These are phyloP conservation scores for Maccullochella peelii DNA, from an alignment of 2,113 vertebrate species.

Conservation along the genomic window DNA sequence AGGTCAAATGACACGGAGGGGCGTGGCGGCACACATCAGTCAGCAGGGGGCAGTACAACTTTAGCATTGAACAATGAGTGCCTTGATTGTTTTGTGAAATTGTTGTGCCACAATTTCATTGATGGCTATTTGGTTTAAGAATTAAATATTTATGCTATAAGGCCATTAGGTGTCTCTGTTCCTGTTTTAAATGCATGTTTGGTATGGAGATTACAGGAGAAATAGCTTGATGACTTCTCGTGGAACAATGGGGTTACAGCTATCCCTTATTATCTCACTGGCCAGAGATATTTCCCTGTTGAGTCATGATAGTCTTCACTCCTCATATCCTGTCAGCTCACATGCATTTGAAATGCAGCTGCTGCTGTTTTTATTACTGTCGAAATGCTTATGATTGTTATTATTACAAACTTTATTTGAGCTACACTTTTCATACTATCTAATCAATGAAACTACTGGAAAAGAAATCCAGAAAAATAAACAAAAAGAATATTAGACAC, in stretches of 20 bases:
- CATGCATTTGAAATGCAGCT: neutral
- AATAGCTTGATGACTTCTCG: neutral
- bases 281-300: constrained; percentile 5
- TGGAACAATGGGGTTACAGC: neutral
- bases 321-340: neutral
- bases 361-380: neutral
- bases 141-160: neutral
- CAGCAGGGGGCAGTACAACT: constrained; percentile 54
- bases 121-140: neutral
- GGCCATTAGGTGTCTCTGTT: neutral
- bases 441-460: neutral
- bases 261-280: constrained; percentile 3
- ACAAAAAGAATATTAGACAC: neutral
- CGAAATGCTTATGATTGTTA: constrained; percentile 1
- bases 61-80: neutral
- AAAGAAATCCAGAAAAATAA: neutral
- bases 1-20: neutral
- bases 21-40: neutral
- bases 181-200: neutral
- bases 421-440: neutral
- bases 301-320: constrained; percentile 5
- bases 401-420: neutral
- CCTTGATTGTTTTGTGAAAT: neutral
- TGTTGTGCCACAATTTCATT: neutral
- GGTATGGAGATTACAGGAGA: neutral